A percentile compares a stretch with the other conserved stretches of the same genome.
Conservation (phyloP, 2,113 vertebrate species). For the Stercorarius parasiticus region DNA sequence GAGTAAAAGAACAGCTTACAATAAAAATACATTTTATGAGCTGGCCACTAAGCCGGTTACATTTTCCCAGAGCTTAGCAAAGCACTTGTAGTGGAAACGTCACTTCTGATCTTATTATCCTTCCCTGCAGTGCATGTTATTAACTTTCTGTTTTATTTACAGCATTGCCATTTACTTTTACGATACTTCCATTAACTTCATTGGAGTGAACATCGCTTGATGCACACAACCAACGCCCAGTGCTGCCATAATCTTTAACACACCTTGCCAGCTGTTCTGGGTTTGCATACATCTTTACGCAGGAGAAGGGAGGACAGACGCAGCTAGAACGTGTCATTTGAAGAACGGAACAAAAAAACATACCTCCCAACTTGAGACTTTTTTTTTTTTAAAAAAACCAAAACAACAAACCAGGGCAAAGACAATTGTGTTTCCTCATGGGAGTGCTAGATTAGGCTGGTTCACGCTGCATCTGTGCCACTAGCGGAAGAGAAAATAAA, state of each 20-base stretch:
- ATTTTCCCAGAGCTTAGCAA: conserved; percentile 42
- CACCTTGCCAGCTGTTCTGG: background rate
- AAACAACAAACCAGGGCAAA: background rate
- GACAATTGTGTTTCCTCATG: background rate
- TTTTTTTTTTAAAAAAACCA: too few relatives aligned
- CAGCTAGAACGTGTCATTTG: background rate
- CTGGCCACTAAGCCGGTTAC: background rate
- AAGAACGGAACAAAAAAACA: background rate
- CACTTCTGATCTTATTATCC: conserved; percentile 43
- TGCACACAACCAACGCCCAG: background rate
- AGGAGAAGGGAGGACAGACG: background rate
- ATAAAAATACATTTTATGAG: background rate
- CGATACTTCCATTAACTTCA: conserved; percentile 31
- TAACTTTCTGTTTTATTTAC: conserved; percentile 54
- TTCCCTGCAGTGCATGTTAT: conserved; percentile 31
- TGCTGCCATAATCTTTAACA: background rate
- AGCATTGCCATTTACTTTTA: conserved; percentile 44
- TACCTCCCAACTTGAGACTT: background rate
- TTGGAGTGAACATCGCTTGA: conserved; percentile 16
- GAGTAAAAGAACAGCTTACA: background rate
- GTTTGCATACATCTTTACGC: background rate
- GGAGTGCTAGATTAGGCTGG: background rate
- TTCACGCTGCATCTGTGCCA: background rate
- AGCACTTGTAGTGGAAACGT: background rate
- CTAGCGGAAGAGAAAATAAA: background rate